These are phyloP conservation scores for Echinometra lucunter DNA, from an alignment of 53 echinoderm and acorn worm species.

Conservation along the genomic window DNA sequence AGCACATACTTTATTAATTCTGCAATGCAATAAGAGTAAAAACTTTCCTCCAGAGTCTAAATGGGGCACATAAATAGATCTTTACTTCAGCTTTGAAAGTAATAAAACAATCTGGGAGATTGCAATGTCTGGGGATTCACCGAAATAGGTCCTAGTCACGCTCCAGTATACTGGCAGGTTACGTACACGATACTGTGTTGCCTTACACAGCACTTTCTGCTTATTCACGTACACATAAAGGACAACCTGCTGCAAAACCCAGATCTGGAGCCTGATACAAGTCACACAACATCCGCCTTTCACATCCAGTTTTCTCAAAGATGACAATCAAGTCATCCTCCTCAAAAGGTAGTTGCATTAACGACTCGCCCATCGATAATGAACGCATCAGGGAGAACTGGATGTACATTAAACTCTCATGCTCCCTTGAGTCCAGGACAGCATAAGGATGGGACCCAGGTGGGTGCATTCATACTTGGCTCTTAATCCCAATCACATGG, in stretches of 20 bases:
- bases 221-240: constrained; percentile 28
- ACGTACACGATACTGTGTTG: not conserved
- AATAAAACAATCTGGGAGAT: not conserved
- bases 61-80: not conserved
- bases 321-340: constrained; percentile 46
- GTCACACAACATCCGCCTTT: constrained; percentile 52
- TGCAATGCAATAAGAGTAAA: not conserved
- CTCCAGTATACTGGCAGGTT: not conserved
- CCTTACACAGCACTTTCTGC: constrained; percentile 41
- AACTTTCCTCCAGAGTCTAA: constrained; percentile 7
- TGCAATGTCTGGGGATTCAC: constrained; percentile 18
- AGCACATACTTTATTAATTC: constrained; percentile 7
- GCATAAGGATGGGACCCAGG: constrained; percentile 30
- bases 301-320: constrained; percentile 42
- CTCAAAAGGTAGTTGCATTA: constrained; percentile 24
- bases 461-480: constrained; percentile 6
- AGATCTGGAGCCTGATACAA: constrained; percentile 39
- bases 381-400: constrained; percentile 28
- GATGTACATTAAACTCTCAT: constrained; percentile 37
- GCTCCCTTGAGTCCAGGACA: not conserved
- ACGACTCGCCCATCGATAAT: constrained; percentile 50
- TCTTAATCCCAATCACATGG: not conserved
- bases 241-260: constrained; percentile 6
- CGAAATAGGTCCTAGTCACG: constrained; percentile 9
- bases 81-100: not conserved